A percentile compares a stretch with the other conserved stretches of the same genome.
phyloP scores from a whole-genome alignment of 2,113 vertebrate genomes.

The Dolichotis patagonum region DNA sequence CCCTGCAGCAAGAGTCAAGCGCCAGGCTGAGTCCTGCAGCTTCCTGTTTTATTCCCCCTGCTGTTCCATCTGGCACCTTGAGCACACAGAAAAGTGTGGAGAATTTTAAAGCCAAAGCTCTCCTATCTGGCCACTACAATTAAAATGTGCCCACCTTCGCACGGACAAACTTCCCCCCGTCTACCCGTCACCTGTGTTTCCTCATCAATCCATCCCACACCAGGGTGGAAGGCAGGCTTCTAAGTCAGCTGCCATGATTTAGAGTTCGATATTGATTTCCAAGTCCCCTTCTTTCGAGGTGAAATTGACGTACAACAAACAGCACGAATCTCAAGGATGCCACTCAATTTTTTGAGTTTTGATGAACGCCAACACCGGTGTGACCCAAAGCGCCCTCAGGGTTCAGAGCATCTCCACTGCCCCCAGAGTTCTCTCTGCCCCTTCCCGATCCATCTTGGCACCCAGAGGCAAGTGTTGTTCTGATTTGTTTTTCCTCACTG shows the following conservation, averaged over 20 bases:
- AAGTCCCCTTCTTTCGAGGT: background rate
- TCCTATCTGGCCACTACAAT: rapidly evolving
- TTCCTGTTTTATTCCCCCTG: background rate
- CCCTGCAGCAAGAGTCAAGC: background rate
- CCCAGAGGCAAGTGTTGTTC: background rate
- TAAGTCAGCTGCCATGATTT: background rate
- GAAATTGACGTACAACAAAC: background rate
- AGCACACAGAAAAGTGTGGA: background rate
- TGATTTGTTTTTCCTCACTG: background rate
- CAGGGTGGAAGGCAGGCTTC: rapidly evolving
- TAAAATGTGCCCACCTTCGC: rapidly evolving
- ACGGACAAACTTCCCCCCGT: rapidly evolving
- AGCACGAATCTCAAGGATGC: background rate
- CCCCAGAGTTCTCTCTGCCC: background rate
- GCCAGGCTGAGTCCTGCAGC: background rate
- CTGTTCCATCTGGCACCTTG: background rate
- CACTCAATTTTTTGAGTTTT: background rate
- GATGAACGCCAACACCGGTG: rapidly evolving
- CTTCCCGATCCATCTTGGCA: background rate
- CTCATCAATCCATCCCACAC: background rate
- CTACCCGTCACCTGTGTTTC: rapidly evolving
- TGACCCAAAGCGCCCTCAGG: rapidly evolving
- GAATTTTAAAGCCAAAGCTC: background rate
- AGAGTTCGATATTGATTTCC: too few relatives aligned
- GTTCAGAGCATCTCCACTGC: background rate